Evolutionary conservation across 2,113 vertebrate genomes (phyloP), one percentile per base, ranked within the genome.

Genomic region (Dipodomys merriami): DNA sequence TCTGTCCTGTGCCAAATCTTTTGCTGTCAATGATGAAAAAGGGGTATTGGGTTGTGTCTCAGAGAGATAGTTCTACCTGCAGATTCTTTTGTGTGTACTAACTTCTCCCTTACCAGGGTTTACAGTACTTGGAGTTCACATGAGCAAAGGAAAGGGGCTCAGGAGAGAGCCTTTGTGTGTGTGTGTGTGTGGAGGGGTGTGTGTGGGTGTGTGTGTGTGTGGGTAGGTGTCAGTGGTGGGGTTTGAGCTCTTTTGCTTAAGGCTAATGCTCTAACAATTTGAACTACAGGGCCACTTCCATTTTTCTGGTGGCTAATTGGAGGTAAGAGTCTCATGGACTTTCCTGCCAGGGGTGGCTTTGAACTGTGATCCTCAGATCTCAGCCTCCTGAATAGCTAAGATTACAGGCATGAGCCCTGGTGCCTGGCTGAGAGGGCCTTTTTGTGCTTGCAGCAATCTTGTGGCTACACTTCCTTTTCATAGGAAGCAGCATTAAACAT

Each of bases 381-480:
- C 16, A 57, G 53, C 15, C 53, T 57, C 53, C 53, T 57, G 53
- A 57, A 13, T 57, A 57, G 53, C 53, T 57, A 13, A 16, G 53
- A 57, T 13, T 57, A 57, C 53, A 57, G 53, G 53, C 10, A 3
- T 16, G 15, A 57, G 53, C 53, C 53, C 12, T 18, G 12, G 53
- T 16, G 53, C 53, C 53, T 16, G 15, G 53, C 53, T 57, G 53
- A 57, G 53, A 91, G 65, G 77, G 13, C 35, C 30, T 64, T 79
- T 91, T 30, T 60, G 87, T 83, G 81, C 13, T 44, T 90, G 82
- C 25, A 95, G 82, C 30, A 30, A 83, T 94, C 53, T 82, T 91
- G 82, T 77, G 90, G 76, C 67, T 49, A 33, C 82, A 89, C 74
- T 72, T 91, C 29, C 62, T 93, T 92, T 96, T 93, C 78, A 90